Evolutionary conservation across 2,888 invertebrate species (phyloP), one percentile per base, ranked within the genome.

Genomic region (Zygothrica quintamaculata): DNA sequence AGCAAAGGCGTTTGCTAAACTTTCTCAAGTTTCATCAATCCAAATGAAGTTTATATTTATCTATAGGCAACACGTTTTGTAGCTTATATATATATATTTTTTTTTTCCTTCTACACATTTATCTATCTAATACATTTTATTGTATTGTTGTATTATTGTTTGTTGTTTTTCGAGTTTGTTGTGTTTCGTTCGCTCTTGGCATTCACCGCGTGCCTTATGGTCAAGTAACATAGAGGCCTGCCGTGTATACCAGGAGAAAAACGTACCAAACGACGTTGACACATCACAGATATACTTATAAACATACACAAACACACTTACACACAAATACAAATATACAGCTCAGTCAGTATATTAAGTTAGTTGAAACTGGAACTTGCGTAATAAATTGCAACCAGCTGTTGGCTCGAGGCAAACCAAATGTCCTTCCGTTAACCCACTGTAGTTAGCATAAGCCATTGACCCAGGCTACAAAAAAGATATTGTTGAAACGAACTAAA

Each of bases 141-240:
- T 5, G 47, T 55, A 61, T 42, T 62, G 57, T 46, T 39, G 0
- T 7, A 13, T n/a, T 3, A 52, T 57, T 56, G 53, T 34, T 57
- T 59, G 43, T 11, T 36, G 8, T 36, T 50, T 47, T 51, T 43
- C 50, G 15, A 15, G 15, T 16, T 66, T 76, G 89, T 80, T 91
- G 93, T 90, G 84, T 90, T 91, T 90, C 93, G 95, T 95, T 95
- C 95, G 95, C 97, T 96, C 97, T 97, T 98, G 97, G 97, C 97
- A 98, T 98, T 98, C 97, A 98, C 98, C 97, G 97, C 98, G 98
- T 98, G 98, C 98, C 97, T 98, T 98, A 98, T 97, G 97, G 95
- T 93, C 89, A 92, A 89, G 92, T 93, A 93, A 95, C 95, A 97
- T 97, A 97, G 94, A 97, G 96, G 94, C 95, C 95, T 94, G 94